phyloP scores from a whole-genome alignment of 2,797 vertebrate species.

The Scarus forsteni region DNA sequence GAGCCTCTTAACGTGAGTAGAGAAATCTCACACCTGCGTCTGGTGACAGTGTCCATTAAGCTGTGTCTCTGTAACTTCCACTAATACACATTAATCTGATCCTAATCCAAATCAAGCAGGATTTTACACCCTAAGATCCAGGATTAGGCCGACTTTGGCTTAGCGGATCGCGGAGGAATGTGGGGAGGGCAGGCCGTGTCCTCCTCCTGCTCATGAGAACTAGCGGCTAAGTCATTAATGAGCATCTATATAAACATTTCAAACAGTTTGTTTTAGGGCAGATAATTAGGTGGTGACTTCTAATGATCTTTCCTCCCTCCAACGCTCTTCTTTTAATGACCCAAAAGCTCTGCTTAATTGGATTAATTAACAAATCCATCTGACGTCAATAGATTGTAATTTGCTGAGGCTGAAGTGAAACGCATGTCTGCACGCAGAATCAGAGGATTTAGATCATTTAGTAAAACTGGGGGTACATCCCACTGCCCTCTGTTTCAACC shows the following conservation, averaged over 20 bases:
- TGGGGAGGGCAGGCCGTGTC: conserved; percentile 44
- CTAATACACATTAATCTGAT: conserved; percentile 79
- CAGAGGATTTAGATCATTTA: conserved; percentile 31
- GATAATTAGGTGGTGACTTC: conserved; percentile 66
- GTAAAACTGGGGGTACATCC: conserved; percentile 31
- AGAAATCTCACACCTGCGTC: conserved; percentile 58
- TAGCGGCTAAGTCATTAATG: conserved; percentile 62
- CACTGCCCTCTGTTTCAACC: conserved; percentile 16
- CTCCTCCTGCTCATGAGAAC: conserved; percentile 63
- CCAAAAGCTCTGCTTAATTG: conserved; percentile 77
- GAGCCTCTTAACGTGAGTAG: not conserved
- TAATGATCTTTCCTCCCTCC: conserved; percentile 68
- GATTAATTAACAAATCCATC: conserved; percentile 83
- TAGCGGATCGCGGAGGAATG: conserved; percentile 70
- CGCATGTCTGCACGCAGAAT: conserved; percentile 46
- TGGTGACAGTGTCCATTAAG: conserved; percentile 60
- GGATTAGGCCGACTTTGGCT: conserved; percentile 78
- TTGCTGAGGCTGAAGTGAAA: conserved; percentile 62
- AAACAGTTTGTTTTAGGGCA: conserved; percentile 72
- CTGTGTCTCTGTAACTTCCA: conserved; percentile 61
- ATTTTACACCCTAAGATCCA: conserved; percentile 73
- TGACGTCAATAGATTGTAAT: conserved; percentile 75
- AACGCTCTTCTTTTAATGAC: conserved; percentile 74
- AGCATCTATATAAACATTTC: conserved; percentile 77
- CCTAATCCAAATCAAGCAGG: conserved; percentile 79